These are phyloP conservation scores for Verasper variegatus DNA, from an alignment of 2,113 vertebrate genomes.

Conservation along the genomic window DNA sequence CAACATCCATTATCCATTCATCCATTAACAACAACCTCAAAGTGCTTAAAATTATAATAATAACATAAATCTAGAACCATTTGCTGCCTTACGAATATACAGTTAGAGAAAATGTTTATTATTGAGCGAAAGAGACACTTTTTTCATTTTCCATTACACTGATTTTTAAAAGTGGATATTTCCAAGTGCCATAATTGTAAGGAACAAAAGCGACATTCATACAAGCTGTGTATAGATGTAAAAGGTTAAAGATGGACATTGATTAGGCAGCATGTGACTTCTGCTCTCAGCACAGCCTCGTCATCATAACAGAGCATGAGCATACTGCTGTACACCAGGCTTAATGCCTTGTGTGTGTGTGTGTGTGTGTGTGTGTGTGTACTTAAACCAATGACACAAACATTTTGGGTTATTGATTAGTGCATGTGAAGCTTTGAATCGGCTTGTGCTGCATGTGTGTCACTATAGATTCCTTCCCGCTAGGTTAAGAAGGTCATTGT, in stretches of 20 bases:
- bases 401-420: neutral
- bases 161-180: too few relatives aligned
- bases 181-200: neutral
- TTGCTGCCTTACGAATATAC: too few relatives aligned
- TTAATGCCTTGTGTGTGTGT: neutral
- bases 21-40: too few relatives aligned
- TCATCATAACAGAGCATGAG: neutral
- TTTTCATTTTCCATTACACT: too few relatives aligned
- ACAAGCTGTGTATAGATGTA: too few relatives aligned
- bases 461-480: constrained; percentile 44
- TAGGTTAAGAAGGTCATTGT: constrained; percentile 59
- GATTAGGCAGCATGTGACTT: too few relatives aligned
- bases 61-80: too few relatives aligned
- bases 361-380: neutral
- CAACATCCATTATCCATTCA: too few relatives aligned
- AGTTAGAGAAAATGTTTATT: too few relatives aligned
- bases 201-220: neutral
- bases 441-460: neutral
- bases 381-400: neutral
- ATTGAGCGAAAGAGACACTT: too few relatives aligned
- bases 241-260: too few relatives aligned
- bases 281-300: neutral
- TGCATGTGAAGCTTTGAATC: constrained; percentile 25
- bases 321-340: neutral
- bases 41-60: too few relatives aligned